phyloP scores from a whole-genome alignment of 2,797 vertebrate genomes.

The Columba guinea region DNA sequence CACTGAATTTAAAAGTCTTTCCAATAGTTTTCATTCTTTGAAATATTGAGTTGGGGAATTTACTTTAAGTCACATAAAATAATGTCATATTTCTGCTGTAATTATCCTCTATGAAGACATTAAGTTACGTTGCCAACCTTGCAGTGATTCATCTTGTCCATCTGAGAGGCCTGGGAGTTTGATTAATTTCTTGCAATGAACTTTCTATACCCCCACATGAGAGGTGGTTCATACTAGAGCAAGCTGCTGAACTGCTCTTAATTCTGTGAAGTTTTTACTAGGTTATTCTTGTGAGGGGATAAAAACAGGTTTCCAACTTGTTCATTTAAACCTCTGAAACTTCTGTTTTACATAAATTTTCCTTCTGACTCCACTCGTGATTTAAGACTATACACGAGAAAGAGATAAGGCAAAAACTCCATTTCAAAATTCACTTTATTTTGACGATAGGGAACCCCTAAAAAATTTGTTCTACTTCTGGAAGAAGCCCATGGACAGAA shows the following conservation, averaged over 20 bases:
- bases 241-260: background rate
- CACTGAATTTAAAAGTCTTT: background rate
- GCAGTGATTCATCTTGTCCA: slow-evolving; percentile 28
- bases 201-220: background rate
- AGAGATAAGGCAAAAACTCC: background rate
- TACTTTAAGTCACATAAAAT: slow-evolving; percentile 44
- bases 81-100: slow-evolving; percentile 12
- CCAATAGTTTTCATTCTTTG: slow-evolving; percentile 7
- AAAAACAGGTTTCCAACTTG: background rate
- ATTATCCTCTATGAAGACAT: slow-evolving; percentile 26
- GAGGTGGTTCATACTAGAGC: background rate
- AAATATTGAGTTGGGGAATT: slow-evolving; percentile 10
- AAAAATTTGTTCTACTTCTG: background rate
- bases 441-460: background rate
- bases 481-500: background rate
- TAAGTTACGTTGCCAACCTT: background rate
- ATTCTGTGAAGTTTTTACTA: background rate
- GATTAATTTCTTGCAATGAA: slow-evolving; percentile 22
- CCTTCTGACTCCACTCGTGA: background rate
- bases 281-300: background rate
- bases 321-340: background rate
- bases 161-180: background rate
- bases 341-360: background rate
- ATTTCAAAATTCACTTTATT: background rate
- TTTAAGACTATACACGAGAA: background rate